phyloP scores from a whole-genome alignment of 1,140 invertebrate species.

The Atta colombica region DNA sequence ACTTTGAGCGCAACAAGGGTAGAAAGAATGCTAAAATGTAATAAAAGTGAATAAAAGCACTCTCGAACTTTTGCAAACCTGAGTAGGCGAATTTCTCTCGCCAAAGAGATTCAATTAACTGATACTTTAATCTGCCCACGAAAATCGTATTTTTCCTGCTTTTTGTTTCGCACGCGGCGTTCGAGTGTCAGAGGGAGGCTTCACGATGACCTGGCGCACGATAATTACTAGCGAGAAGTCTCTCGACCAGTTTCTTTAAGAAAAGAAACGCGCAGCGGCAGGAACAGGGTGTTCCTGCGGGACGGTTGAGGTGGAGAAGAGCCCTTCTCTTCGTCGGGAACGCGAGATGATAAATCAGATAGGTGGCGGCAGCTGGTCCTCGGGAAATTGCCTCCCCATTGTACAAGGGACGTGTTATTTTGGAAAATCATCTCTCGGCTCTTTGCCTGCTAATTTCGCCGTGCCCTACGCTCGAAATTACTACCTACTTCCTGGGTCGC shows the following conservation, averaged over 20 bases:
- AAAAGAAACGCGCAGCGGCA: constrained; percentile 16
- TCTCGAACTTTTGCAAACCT: constrained; percentile 23
- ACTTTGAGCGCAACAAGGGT: background rate
- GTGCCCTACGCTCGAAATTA: constrained; percentile 79
- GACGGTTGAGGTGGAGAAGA: background rate
- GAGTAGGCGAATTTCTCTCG: constrained; percentile 42
- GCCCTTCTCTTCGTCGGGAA: constrained; percentile 33
- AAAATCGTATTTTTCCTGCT: constrained; percentile 61
- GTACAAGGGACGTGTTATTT: constrained; percentile 82
- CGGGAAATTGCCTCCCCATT: constrained; percentile 81
- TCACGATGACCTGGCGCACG: constrained; percentile 55
- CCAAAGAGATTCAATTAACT: constrained; percentile 63
- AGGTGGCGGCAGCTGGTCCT: constrained; percentile 83
- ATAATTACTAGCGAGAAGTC: constrained; percentile 59
- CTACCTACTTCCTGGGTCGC: constrained; percentile 79
- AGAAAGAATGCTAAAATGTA: background rate
- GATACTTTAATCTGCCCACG: constrained; percentile 60
- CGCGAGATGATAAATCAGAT: constrained; percentile 83
- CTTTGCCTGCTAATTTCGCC: constrained; percentile 84
- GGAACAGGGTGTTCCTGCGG: constrained; percentile 26
- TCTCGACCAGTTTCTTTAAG: constrained; percentile 50
- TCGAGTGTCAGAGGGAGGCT: constrained; percentile 46
- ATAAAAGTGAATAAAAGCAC: background rate
- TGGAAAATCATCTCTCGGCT: constrained; percentile 84
- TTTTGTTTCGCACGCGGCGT: constrained; percentile 51